phyloP scores from a whole-genome alignment of 1,140 invertebrate genomes.

The Leptoteleia sp. region DNA sequence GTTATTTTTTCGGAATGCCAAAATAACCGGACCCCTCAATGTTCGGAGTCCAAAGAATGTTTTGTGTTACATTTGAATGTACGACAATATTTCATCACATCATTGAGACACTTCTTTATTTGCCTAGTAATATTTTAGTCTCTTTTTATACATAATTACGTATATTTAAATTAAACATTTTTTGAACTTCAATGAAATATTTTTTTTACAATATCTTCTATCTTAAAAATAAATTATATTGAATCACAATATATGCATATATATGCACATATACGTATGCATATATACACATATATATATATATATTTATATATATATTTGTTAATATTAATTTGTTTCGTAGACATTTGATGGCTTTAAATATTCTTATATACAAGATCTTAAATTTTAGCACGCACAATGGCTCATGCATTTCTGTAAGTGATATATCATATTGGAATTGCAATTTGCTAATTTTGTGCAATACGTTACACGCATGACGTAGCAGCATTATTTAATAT shows the following conservation, averaged over 20 bases:
- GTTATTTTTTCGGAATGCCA: too few relatives aligned
- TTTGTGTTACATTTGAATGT: constrained; percentile 39
- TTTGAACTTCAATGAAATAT: constrained; percentile 28
- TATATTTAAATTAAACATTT: neutral
- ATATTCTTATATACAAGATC: constrained; percentile 43
- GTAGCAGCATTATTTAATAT: constrained; percentile 48
- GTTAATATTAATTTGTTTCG: constrained; percentile 14
- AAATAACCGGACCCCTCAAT: too few relatives aligned
- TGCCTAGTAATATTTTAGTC: too few relatives aligned
- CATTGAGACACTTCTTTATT: constrained; percentile 5
- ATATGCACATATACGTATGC: too few relatives aligned
- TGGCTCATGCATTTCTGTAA: too few relatives aligned
- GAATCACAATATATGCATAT: too few relatives aligned
- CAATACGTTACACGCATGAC: constrained; percentile 10
- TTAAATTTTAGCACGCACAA: constrained; percentile 36
- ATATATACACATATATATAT: too few relatives aligned
- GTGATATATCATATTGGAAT: constrained; percentile 16
- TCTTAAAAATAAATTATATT: neutral
- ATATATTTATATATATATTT: too few relatives aligned
- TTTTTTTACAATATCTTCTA: constrained; percentile 9
- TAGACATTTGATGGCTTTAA: constrained; percentile 36
- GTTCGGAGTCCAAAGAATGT: constrained; percentile 20
- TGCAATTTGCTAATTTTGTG: constrained; percentile 15
- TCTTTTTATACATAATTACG: too few relatives aligned
- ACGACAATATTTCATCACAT: constrained; percentile 33